Evolutionary conservation across 2,113 vertebrate species (phyloP), one percentile per base, ranked within the genome.

Genomic region (Neogobius melanostomus): DNA sequence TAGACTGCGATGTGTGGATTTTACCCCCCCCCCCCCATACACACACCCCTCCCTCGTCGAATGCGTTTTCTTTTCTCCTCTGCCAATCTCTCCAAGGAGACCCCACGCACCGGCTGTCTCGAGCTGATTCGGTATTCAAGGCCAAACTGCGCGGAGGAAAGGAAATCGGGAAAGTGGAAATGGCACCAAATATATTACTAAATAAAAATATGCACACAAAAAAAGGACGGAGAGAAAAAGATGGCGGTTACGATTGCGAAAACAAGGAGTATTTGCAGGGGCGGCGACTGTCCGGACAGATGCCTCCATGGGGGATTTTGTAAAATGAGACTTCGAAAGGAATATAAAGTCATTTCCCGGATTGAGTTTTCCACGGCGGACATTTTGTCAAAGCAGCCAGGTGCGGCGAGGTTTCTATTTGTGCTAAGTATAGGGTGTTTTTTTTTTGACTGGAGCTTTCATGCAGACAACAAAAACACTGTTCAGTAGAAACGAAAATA

Each of bases 91-190:
- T 82, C 76, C 6, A 8, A 70, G 72, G 83, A 84, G 76, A 87
- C 81, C 81, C 85, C 82, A 86, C 83, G 69, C 85, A 83, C 78
- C 75, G 75, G 74, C 86, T 87, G 88, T 82, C 82, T 82, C 77
- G 0, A 45, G 42, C 80, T 77, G 86, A 83, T 77, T 81, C 70
- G 43, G 71, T 56, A 74, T 82, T 72, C 83, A 68, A 45, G 44
- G 73, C 78, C 5, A 3, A 16, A 47, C 57, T 44, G 2, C 2
- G 4, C 28, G 11, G 61, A 51, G n/a, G 46, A 11, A 21, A 50
- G 10, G 54, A 16, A 10, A 57, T 21, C 61, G 28, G 42, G 42
- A 42, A 9, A 28, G 6, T 45, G 5, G 36, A n/a, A 8, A 44
- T 14, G 66, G 7, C 16, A 56, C 14, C 6, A 36, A 60, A 46